phyloP scores from a whole-genome alignment of 2,888 invertebrate species.

The Tiliacea citrago region DNA sequence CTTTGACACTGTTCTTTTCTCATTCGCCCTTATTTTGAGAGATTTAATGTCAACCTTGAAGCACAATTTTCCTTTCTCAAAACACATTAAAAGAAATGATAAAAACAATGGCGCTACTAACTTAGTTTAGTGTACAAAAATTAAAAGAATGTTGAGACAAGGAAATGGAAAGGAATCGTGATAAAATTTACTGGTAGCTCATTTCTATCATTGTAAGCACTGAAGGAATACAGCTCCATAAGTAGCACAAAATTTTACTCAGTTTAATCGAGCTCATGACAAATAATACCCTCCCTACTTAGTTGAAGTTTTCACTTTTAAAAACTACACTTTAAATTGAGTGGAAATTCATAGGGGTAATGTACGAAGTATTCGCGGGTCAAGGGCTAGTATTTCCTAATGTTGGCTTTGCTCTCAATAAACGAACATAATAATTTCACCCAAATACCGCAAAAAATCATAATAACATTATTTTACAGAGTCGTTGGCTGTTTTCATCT shows the following conservation, averaged over 20 bases:
- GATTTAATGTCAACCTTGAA: slow-evolving; percentile 20
- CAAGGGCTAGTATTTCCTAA: not conserved
- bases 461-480: slow-evolving; percentile 36
- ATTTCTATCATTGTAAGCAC: not conserved
- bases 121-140: slow-evolving; percentile 31
- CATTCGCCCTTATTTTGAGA: slow-evolving; percentile 29
- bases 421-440: not conserved
- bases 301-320: not conserved
- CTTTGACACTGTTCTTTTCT: slow-evolving; percentile 26
- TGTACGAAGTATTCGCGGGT: not conserved
- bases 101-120: slow-evolving; percentile 31
- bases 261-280: not conserved
- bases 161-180: slow-evolving; percentile 6
- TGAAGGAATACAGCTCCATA: not conserved
- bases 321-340: not conserved
- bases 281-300: not conserved
- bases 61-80: slow-evolving; percentile 33
- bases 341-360: not conserved
- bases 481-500: slow-evolving; percentile 18
- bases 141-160: slow-evolving; percentile 11
- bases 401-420: not conserved
- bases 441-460: slow-evolving; percentile 18
- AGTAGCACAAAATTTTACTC: not conserved
- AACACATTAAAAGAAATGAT: slow-evolving; percentile 45
- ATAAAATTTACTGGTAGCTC: not conserved